These are phyloP conservation scores for Virgularia gustaviana DNA, from an alignment of 92 coral and sea anemone species.

Conservation along the genomic window DNA sequence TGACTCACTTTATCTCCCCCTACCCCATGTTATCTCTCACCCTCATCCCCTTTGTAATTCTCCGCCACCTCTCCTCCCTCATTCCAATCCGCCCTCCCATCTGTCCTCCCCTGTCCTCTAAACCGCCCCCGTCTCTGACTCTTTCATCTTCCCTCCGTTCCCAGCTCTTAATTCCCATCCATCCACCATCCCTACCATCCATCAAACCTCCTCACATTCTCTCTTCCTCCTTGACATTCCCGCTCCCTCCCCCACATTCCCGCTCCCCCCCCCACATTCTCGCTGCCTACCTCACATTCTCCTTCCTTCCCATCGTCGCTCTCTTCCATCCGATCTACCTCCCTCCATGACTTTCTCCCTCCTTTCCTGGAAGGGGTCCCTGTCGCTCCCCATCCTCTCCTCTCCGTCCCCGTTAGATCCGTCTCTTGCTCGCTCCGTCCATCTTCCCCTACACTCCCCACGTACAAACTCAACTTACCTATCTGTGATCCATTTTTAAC, in stretches of 20 bases:
- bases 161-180: no score
- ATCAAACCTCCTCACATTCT: neutral
- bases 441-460: neutral
- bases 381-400: neutral
- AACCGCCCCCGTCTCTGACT: no score
- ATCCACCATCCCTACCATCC: neutral
- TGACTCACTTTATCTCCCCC: neutral
- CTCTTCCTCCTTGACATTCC: no score
- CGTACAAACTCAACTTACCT: constrained; percentile 42
- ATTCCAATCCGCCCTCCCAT: neutral
- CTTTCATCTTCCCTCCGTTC: no score
- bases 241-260: no score
- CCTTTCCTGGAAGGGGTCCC: no score
- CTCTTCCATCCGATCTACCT: neutral
- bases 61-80: no score
- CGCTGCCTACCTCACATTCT: neutral
- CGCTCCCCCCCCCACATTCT: neutral
- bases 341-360: neutral
- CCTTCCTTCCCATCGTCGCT: neutral
- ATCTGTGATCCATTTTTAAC: constrained; percentile 57
- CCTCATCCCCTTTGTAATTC: no score
- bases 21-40: no score
- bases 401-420: neutral
- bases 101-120: neutral
- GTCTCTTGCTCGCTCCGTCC: neutral